Percentiles rank a stretch among this genome's conserved stretches.
Evolutionary conservation across 2,113 vertebrate genomes (phyloP).

Genomic region (Mustelus asterias): DNA sequence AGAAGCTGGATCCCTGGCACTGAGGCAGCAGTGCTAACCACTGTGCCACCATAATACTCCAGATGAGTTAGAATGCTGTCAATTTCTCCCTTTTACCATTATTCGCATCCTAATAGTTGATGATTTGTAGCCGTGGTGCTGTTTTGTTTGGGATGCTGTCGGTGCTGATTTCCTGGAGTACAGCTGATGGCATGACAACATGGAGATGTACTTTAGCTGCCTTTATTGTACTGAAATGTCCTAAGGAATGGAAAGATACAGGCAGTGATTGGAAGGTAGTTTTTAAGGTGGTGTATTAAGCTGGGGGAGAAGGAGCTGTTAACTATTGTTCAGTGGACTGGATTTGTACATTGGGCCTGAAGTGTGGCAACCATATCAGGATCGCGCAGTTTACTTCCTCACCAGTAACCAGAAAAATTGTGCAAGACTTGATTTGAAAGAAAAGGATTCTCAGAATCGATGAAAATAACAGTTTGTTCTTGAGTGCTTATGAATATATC

Average conservation of each 20-base stretch:
- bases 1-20: too few species aligned
- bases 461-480: neutral
- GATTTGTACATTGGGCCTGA: neutral
- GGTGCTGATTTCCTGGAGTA: neutral
- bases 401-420: neutral
- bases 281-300: neutral
- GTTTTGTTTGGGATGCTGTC: neutral
- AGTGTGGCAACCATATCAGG: neutral
- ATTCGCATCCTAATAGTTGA: neutral
- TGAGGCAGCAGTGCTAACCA: too few species aligned
- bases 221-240: neutral
- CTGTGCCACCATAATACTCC: neutral
- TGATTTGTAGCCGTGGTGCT: neutral
- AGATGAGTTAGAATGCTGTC: neutral
- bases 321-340: neutral
- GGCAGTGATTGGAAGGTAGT: neutral
- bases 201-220: too few species aligned
- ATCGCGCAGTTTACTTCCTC: neutral
- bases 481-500: neutral
- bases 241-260: neutral
- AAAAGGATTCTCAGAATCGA: neutral
- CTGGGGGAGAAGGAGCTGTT: neutral
- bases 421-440: neutral
- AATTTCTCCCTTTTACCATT: neutral
- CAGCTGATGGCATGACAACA: too few species aligned